Base-by-base conservation (phyloP, 2,888 invertebrate genomes). In the Leucophenga maculata region DNA sequence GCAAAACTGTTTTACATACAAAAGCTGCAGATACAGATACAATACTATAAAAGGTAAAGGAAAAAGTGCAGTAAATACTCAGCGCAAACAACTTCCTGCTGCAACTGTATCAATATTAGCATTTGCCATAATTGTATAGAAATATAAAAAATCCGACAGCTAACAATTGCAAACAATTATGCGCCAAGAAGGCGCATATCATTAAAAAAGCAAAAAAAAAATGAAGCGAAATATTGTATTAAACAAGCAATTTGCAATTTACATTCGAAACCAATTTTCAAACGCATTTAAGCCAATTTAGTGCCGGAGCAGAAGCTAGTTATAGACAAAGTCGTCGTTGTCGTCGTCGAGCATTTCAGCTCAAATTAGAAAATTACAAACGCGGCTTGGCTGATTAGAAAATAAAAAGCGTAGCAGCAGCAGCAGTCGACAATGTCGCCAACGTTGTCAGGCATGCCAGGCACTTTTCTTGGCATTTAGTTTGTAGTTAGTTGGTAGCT, bases 351-450 rank as follows among this genome's bases (percentile, higher is more conserved):
- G 8, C 39, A 13, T 14, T 70, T n/a, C 67, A 57, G 67, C 71
- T 70, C 75, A 76, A 80, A 80, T 80, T 81, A 80, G 82, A 74
- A 80, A 80, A 80, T 80, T 80, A 76, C 80, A 80, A 76, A 77
- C 77, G 77, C 75, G 69, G 73, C 72, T 73, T 72, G 73, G 70
- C 74, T 80, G 80, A 80, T 80, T 80, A 80, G 78, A 80, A 81
- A 39, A 39, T 39, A 39, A 39, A 80, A 80, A 80, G 76, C 76
- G n/a, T n/a, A n/a, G n/a, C n/a, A n/a, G n/a, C n/a, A 76, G 74
- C 69, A 72, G 72, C 64, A 71, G 72, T n/a, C n/a, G 69, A 70
- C 67, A 69, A 69, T 68, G 67, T 71, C 60, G 68, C 65, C 70
- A 69, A 31, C 70, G 32, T 20, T n/a, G 48, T 48, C 22, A 13